Percentiles rank a stretch among this genome's conserved stretches.
Conservation (phyloP, 1,140 invertebrate species). For the Sycobia sp. region DNA sequence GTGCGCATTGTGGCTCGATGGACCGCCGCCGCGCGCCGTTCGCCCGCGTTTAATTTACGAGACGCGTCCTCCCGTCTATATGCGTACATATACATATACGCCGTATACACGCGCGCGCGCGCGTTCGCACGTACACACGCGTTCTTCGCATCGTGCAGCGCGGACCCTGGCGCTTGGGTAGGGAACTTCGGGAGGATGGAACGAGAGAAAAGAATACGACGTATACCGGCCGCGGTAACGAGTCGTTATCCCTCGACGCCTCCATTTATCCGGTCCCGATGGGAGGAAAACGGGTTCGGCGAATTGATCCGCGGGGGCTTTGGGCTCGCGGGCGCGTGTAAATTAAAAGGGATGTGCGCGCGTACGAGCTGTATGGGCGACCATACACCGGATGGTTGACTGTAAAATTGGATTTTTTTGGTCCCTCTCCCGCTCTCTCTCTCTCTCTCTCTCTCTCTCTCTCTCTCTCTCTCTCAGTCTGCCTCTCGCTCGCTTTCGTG, state of each 20-base stretch:
- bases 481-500: no score
- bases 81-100: no score
- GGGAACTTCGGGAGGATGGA: not conserved
- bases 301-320: no score
- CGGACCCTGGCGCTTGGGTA: constrained; percentile 1
- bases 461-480: no score
- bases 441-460: no score
- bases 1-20: constrained; percentile 48
- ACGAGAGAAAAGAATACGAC: not conserved
- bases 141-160: constrained; percentile 31
- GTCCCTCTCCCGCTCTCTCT: no score
- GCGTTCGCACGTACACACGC: constrained; percentile 44
- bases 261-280: not conserved
- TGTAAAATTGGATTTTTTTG: no score
- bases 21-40: no score
- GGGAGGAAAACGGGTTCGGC: not conserved
- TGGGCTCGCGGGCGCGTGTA: no score
- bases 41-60: no score
- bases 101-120: no score
- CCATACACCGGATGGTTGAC: not conserved
- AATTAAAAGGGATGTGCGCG: not conserved
- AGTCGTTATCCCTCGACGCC: not conserved
- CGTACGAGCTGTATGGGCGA: not conserved
- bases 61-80: no score
- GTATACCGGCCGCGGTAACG: not conserved